These are phyloP conservation scores for Moxostoma hubbsi DNA, from an alignment of 2,797 vertebrate species.

Conservation along the genomic window DNA sequence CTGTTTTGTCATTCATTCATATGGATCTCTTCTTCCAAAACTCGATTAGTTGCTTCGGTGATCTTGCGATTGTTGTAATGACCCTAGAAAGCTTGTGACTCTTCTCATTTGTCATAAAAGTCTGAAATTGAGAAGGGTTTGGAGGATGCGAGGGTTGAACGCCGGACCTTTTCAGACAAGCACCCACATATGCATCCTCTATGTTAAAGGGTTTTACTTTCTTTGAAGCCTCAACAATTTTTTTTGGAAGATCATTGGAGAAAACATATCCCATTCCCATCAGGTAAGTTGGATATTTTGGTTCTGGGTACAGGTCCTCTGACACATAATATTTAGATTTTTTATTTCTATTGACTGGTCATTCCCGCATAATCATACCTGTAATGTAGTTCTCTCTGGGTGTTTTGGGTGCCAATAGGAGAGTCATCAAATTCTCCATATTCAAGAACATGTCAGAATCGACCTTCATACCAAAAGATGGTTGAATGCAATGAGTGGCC, in stretches of 20 bases:
- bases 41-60: conserved; percentile 59
- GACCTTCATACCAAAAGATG: conserved; percentile 76
- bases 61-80: conserved; percentile 73
- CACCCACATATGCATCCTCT: conserved; percentile 81
- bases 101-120: conserved; percentile 51
- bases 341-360: conserved; percentile 56
- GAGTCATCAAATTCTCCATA: too few species aligned
- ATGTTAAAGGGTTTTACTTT: conserved; percentile 72
- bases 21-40: conserved; percentile 70
- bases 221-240: conserved; percentile 67
- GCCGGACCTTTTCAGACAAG: conserved; percentile 72
- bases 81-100: conserved; percentile 64
- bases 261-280: conserved; percentile 80
- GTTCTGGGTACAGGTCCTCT: conserved; percentile 64
- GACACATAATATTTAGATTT: conserved; percentile 77
- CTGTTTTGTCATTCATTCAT: not conserved
- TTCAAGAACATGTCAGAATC: conserved; percentile 84
- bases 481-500: conserved; percentile 65
- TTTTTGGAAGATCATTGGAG: conserved; percentile 73
- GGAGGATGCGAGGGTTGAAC: conserved; percentile 29
- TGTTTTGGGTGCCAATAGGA: conserved; percentile 55
- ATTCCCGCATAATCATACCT: conserved; percentile 66
- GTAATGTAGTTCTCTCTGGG: conserved; percentile 66
- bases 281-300: conserved; percentile 72
- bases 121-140: conserved; percentile 61